A percentile compares a stretch with the other conserved stretches of the same genome.
Evolutionary conservation across 2,888 invertebrate genomes (phyloP).

Genomic region (Zeuzera pyrina): DNA sequence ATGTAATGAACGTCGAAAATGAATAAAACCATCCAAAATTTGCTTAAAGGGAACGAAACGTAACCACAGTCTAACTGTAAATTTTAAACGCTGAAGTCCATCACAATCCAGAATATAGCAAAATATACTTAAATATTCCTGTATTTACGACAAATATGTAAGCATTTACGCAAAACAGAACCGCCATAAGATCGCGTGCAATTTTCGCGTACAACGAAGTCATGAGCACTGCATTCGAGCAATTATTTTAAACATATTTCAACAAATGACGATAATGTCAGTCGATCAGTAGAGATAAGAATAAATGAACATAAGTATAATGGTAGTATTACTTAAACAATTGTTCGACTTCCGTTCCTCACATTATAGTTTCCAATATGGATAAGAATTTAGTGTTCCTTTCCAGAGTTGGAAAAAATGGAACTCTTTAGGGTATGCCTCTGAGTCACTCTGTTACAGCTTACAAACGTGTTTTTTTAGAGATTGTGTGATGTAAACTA

Average conservation of each 20-base stretch:
- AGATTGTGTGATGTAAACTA: too few species aligned
- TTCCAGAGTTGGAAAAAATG: too few species aligned
- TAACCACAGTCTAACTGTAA: conserved; percentile 1
- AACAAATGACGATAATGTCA: conserved; percentile 70
- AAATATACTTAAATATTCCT: conserved; percentile 36
- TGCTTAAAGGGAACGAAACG: too few species aligned
- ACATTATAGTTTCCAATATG: too few species aligned
- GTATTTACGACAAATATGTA: conserved; percentile 65
- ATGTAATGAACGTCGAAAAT: too few species aligned
- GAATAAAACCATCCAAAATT: too few species aligned
- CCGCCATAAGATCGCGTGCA: conserved; percentile 59
- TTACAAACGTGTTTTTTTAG: too few species aligned
- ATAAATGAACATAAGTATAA: conserved; percentile 43
- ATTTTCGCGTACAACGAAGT: conserved; percentile 55
- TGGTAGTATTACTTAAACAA: conserved; percentile 43
- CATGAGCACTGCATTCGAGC: conserved; percentile 54
- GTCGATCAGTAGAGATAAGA: conserved; percentile 49
- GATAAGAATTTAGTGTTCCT: too few species aligned
- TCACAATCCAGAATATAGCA: neutral
- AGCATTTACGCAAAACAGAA: conserved; percentile 65
- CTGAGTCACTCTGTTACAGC: too few species aligned
- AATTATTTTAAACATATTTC: conserved; percentile 73
- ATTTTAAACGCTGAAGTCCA: neutral
- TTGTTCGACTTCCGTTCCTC: conserved; percentile 35
- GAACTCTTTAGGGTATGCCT: too few species aligned